Evolutionary conservation across 2,888 invertebrate species (phyloP).

Genomic region (Reticulitermes lucifugus): DNA sequence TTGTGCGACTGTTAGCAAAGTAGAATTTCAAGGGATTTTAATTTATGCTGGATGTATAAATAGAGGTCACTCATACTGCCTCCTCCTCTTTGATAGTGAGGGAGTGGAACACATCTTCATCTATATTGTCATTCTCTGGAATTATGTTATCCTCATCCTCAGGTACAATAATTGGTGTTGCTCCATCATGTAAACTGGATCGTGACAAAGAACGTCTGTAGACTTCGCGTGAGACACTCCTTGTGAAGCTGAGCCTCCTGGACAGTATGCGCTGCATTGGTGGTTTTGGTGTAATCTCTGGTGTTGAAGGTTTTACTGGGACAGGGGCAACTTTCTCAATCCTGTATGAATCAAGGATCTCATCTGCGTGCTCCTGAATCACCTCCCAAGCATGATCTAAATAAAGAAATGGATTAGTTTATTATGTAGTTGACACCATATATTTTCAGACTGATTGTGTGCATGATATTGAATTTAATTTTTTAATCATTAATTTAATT

Average conservation of each 20-base stretch:
- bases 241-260: slow-evolving; percentile 69
- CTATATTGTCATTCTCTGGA: slow-evolving; percentile 31
- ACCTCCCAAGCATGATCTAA: slow-evolving; percentile 73
- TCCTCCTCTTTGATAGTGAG: slow-evolving; percentile 46
- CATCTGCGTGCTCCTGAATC: slow-evolving; percentile 71
- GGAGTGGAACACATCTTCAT: slow-evolving; percentile 52
- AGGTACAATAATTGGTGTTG: slow-evolving; percentile 55
- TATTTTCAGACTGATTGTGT: too few species aligned
- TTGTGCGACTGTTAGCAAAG: not conserved
- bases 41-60: not conserved
- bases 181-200: slow-evolving; percentile 54
- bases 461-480: too few species aligned
- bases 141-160: slow-evolving; percentile 53
- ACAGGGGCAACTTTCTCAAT: slow-evolving; percentile 58
- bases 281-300: slow-evolving; percentile 25
- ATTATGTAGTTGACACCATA: not conserved
- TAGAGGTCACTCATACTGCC: slow-evolving; percentile 13
- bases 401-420: not conserved
- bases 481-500: too few species aligned
- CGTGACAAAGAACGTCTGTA: slow-evolving; percentile 58
- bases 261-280: slow-evolving; percentile 49
- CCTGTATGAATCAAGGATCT: slow-evolving; percentile 65
- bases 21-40: not conserved
- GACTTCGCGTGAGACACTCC: slow-evolving; percentile 68
- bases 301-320: slow-evolving; percentile 56